Base-by-base conservation (phyloP, 2,797 vertebrate species). In the Crocidura indochinensis region DNA sequence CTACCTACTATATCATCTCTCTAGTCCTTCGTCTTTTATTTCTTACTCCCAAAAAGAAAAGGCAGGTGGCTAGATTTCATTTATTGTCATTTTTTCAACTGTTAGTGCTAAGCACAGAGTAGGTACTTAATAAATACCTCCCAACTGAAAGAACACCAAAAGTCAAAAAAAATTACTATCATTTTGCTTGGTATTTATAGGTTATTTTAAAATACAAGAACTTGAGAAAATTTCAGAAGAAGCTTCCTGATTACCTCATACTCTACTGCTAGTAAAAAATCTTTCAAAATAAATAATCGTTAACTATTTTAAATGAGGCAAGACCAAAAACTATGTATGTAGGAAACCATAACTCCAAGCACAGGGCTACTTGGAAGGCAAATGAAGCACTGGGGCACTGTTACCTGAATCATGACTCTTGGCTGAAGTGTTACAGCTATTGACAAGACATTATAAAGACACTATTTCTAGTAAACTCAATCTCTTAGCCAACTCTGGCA, bases 41-140 rank as follows among this genome's bases (percentile, higher is more conserved):
- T 93, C 84, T 94, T 84, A 86, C 12, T 76, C 31, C 47, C 91
- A 38, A 47, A 14, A 85, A 31, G 88, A 84, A 91, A 93, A 94
- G 72, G 79, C 68, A n/a, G 91, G 14, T 91, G 73, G 82, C 60
- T 92, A 92, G 90, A 93, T n/a, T 49, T 67, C 84, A 56, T 84
- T 94, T 84, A 81, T 22, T 88, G 64, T 85, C 83, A 78, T 82
- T 88, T 72, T 38, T 73, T 71, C 74, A 93, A 84, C 56, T 47
- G 83, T 87, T 79, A 94, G 95, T 95, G 96, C 96, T 95, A 80
- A 95, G 87, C 94, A 94, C 93, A 95, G 69, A 95, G 88, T 94
- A 96, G 94, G 92, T 96, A 96, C 95, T 93, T 95, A 96, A 96
- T 95, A 95, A 95, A 96, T 94, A 96, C 65, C 87, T 90, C 51